Percentiles rank a stretch among this genome's conserved stretches.
Evolutionary conservation across 1,140 invertebrate genomes (phyloP).

Genomic region (Drosophila persimilis): DNA sequence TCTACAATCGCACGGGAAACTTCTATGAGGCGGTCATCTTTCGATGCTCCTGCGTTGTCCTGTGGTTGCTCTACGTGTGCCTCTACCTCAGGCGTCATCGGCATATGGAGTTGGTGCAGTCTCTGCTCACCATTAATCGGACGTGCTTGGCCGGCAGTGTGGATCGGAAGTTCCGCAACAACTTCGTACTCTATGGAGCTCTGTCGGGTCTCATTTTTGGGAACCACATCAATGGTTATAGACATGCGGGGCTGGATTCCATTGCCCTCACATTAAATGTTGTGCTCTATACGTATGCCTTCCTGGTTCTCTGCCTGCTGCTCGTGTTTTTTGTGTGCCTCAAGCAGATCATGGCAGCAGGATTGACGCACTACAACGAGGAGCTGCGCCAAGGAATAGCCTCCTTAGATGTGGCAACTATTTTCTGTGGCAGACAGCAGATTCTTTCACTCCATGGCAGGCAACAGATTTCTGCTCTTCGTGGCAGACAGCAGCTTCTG

Average conservation of each 20-base stretch:
- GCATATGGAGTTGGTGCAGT: slow-evolving; percentile 36
- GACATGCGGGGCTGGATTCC: background rate
- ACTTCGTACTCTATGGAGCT: slow-evolving; percentile 36
- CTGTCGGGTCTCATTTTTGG: slow-evolving; percentile 15
- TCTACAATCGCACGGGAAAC: slow-evolving; percentile 64
- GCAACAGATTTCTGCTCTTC: slow-evolving; percentile 32
- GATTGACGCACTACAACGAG: slow-evolving; percentile 33
- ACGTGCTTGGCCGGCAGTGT: background rate
- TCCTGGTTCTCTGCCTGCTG: slow-evolving; percentile 42
- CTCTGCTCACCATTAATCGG: slow-evolving; percentile 32
- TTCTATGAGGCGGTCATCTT: slow-evolving; percentile 51
- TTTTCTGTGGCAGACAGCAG: slow-evolving; percentile 15
- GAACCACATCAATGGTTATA: slow-evolving; percentile 42
- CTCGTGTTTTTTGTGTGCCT: slow-evolving; percentile 66
- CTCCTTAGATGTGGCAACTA: slow-evolving; percentile 5
- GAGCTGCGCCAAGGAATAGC: slow-evolving; percentile 1
- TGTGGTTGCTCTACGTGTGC: slow-evolving; percentile 38
- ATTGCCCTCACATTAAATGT: slow-evolving; percentile 18
- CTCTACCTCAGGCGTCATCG: slow-evolving; percentile 49
- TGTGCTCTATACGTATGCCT: slow-evolving; percentile 45
- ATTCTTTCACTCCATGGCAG: slow-evolving; percentile 27
- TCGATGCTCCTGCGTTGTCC: slow-evolving; percentile 37
- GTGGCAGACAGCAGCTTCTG: slow-evolving; percentile 34
- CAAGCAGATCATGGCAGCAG: slow-evolving; percentile 51
- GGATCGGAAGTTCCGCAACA: slow-evolving; percentile 28